Evolutionary conservation across 2,797 vertebrate species (phyloP).

Genomic region (Amphiprion clarkii): DNA sequence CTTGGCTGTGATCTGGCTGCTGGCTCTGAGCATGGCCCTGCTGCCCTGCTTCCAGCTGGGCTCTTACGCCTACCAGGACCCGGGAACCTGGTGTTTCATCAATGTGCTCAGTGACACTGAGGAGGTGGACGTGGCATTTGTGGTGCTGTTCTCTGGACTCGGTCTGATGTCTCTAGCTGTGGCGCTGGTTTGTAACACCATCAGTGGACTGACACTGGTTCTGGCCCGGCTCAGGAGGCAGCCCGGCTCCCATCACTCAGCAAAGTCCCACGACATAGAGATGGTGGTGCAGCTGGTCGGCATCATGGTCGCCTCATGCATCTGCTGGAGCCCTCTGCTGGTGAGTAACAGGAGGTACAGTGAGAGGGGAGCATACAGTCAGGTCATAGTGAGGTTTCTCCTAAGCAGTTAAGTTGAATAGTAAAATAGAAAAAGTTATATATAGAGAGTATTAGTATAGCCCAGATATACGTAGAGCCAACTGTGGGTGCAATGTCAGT

Average conservation of each 20-base stretch:
- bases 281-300: slow-evolving; percentile 94
- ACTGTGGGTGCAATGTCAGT: neutral
- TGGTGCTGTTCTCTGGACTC: slow-evolving; percentile 88
- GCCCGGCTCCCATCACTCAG: slow-evolving; percentile 74
- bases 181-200: slow-evolving; percentile 90
- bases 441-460: neutral
- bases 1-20: slow-evolving; percentile 82
- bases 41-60: slow-evolving; percentile 88
- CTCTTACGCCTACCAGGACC: slow-evolving; percentile 88
- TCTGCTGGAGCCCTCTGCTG: slow-evolving; percentile 95
- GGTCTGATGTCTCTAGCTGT: slow-evolving; percentile 87
- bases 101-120: slow-evolving; percentile 79
- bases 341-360: slow-evolving; percentile 79
- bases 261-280: slow-evolving; percentile 91
- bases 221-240: slow-evolving; percentile 85
- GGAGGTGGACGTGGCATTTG: slow-evolving; percentile 84
- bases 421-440: neutral
- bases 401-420: too few relatives aligned
- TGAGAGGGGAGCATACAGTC: neutral
- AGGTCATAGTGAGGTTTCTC: neutral
- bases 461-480: neutral
- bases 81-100: slow-evolving; percentile 93
- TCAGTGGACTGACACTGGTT: slow-evolving; percentile 89
- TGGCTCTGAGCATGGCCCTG: slow-evolving; percentile 87
- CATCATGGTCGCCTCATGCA: slow-evolving; percentile 92